Evolutionary conservation across 2,888 invertebrate species (phyloP).

Genomic region (Periphyllus acericola): DNA sequence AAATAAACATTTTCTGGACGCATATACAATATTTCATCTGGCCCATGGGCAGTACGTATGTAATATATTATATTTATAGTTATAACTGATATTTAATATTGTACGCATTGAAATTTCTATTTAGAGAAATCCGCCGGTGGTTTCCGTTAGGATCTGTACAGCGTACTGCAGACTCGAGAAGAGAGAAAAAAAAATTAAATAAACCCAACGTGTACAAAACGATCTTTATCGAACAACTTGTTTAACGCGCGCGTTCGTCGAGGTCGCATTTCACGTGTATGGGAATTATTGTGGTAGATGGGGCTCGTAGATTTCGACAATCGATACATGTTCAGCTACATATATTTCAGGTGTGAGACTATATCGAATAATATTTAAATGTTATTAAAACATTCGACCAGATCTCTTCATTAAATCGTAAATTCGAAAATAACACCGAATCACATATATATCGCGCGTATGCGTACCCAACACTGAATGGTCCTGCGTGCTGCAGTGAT

Average conservation of each 20-base stretch:
- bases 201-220: conserved; percentile 57
- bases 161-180: background rate
- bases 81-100: too few relatives aligned
- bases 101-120: conserved; percentile 49
- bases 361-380: conserved; percentile 50
- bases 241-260: conserved; percentile 61
- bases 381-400: conserved; percentile 47
- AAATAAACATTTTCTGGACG: background rate
- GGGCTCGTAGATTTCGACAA: conserved; percentile 59
- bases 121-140: conserved; percentile 42
- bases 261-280: conserved; percentile 58
- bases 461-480: background rate
- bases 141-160: conserved; percentile 39
- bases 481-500: conserved; percentile 6
- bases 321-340: conserved; percentile 47
- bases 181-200: conserved; percentile 50
- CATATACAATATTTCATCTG: background rate
- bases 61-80: too few relatives aligned
- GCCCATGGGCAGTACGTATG: conserved; percentile 12
- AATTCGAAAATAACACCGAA: conserved; percentile 50
- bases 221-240: conserved; percentile 61
- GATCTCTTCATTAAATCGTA: conserved; percentile 61
- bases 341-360: conserved; percentile 42
- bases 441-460: conserved; percentile 14
- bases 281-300: conserved; percentile 50